Conservation (phyloP, 2,113 vertebrate genomes). For the western clawed frog (Xenopus tropicalis) region UCB_Xtro_10.0 CM004445.2:91060001-91060500, state of each 20-base stretch:
- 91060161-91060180: no score
- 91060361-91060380: conserved; percentile 78
- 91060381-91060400: conserved; percentile 78
- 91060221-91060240: conserved; percentile 60
- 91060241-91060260: conserved; percentile 67
- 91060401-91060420: conserved; percentile 85
- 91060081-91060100: no score
- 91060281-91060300: conserved; percentile 69
- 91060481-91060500: no score
- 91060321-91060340: conserved; percentile 81
- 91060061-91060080: no score
- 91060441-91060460: conserved; percentile 67
- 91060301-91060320: conserved; percentile 76
- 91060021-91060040: no score
- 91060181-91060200: no score
- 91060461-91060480: conserved; percentile 64
- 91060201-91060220: not conserved
- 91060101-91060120: no score
- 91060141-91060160: no score
- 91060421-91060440: conserved; percentile 84
- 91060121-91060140: no score
- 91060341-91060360: conserved; percentile 71
- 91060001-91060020: no score
- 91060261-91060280: conserved; percentile 77
- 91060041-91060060: no score